phyloP scores from a whole-genome alignment of 1,140 invertebrate species.

The Zaprionus africanus region DNA sequence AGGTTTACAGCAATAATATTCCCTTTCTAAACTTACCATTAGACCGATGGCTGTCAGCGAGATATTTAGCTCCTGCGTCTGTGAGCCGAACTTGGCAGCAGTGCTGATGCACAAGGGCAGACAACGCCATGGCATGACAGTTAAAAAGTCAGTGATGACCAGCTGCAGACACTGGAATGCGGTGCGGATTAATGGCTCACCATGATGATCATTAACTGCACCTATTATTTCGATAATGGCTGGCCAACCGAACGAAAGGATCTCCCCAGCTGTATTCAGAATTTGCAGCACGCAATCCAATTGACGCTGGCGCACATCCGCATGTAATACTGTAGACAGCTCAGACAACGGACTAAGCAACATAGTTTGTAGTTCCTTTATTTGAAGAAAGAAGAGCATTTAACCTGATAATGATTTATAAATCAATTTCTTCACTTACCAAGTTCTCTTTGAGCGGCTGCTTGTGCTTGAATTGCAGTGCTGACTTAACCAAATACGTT shows the following conservation, averaged over 20 bases:
- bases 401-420: background rate
- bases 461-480: constrained; percentile 94
- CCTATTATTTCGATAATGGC: constrained; percentile 97
- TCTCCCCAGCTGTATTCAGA: constrained; percentile 96
- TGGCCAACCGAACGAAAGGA: constrained; percentile 96
- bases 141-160: constrained; percentile 98
- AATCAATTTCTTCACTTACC: constrained; percentile 84
- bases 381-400: background rate
- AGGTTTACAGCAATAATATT: background rate
- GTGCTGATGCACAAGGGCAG: constrained; percentile 96
- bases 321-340: constrained; percentile 94
- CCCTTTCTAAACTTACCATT: constrained; percentile 88
- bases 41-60: constrained; percentile 98
- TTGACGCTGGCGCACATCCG: constrained; percentile 97
- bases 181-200: constrained; percentile 95
- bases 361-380: constrained; percentile 92
- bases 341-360: constrained; percentile 95
- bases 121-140: constrained; percentile 93
- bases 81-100: constrained; percentile 97
- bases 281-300: constrained; percentile 97
- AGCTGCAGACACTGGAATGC: constrained; percentile 98
- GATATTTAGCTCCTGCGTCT: constrained; percentile 98
- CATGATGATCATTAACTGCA: constrained; percentile 95
- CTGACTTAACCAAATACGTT: constrained; percentile 96
- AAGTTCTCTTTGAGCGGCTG: constrained; percentile 94